Evolutionary conservation across 2,888 invertebrate species (phyloP).

Genomic region (Megamerina dolium): DNA sequence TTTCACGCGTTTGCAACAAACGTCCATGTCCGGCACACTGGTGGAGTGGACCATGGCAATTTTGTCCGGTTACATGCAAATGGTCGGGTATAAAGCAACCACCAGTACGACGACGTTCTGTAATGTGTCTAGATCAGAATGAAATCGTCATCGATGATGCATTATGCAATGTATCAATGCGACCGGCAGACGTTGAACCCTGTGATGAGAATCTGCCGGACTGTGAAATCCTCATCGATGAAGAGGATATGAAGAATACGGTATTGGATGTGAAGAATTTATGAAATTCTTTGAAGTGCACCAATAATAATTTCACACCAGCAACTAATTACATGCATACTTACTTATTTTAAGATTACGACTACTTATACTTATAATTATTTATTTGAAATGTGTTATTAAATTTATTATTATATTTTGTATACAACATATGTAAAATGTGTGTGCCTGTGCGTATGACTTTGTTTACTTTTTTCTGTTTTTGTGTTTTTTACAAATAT

Average conservation of each 20-base stretch:
- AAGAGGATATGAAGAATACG: slow-evolving; percentile 10
- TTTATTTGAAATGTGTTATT: too few relatives aligned
- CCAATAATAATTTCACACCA: too few relatives aligned
- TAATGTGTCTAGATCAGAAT: slow-evolving; percentile 70
- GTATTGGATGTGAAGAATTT: slow-evolving; percentile 13
- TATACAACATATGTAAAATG: too few relatives aligned
- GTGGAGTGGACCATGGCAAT: slow-evolving; percentile 85
- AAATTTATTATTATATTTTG: too few relatives aligned
- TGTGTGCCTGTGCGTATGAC: too few relatives aligned
- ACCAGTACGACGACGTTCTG: slow-evolving; percentile 58
- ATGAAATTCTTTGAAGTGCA: slow-evolving; percentile 1
- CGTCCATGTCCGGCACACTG: slow-evolving; percentile 68
- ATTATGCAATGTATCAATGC: slow-evolving; percentile 60
- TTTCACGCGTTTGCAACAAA: slow-evolving; percentile 61
- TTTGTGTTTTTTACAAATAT: too few relatives aligned
- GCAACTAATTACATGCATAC: too few relatives aligned
- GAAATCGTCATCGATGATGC: slow-evolving; percentile 71
- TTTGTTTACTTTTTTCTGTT: too few relatives aligned
- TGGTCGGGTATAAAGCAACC: slow-evolving; percentile 47
- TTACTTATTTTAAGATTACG: too few relatives aligned
- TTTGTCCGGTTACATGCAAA: slow-evolving; percentile 67
- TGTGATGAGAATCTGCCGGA: slow-evolving; percentile 53
- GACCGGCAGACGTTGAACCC: slow-evolving; percentile 62
- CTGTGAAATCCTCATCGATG: slow-evolving; percentile 33
- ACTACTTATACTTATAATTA: too few relatives aligned